These are phyloP conservation scores for Cataglyphis livida DNA, from an alignment of 2,888 invertebrate species.

Conservation along the genomic window DNA sequence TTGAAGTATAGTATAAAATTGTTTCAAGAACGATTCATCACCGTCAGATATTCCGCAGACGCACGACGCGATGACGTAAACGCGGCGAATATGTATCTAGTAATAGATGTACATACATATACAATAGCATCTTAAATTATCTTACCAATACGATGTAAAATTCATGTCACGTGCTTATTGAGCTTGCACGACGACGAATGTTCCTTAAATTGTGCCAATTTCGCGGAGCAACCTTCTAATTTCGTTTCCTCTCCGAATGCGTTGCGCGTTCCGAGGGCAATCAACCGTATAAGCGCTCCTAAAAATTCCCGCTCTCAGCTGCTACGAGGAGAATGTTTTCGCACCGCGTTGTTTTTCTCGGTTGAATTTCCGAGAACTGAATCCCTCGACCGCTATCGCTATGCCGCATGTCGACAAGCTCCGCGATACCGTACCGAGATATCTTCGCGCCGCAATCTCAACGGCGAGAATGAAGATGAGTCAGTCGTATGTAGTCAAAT, in stretches of 20 bases:
- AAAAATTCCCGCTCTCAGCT: too few species aligned
- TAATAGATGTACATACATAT: background rate
- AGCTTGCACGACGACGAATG: background rate
- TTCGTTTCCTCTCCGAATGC: background rate
- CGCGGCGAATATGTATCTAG: background rate
- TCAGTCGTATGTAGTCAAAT: background rate
- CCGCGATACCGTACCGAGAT: background rate
- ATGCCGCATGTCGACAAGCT: background rate
- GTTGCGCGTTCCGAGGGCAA: background rate
- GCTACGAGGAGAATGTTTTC: background rate
- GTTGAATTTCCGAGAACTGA: background rate
- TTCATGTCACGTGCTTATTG: background rate
- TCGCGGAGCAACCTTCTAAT: background rate
- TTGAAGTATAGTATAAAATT: background rate
- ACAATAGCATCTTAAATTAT: constrained; percentile 1
- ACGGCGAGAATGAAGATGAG: background rate
- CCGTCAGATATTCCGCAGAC: background rate
- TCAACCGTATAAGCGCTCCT: background rate
- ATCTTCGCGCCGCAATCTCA: background rate
- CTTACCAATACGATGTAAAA: background rate
- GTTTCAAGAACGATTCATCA: background rate
- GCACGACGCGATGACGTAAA: background rate
- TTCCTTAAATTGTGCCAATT: background rate
- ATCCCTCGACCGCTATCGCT: background rate
- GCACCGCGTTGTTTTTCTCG: background rate